Base-by-base conservation (phyloP, 30 jellyfish, hydroid and myxozoan species). In the Aurelia sp. region DNA sequence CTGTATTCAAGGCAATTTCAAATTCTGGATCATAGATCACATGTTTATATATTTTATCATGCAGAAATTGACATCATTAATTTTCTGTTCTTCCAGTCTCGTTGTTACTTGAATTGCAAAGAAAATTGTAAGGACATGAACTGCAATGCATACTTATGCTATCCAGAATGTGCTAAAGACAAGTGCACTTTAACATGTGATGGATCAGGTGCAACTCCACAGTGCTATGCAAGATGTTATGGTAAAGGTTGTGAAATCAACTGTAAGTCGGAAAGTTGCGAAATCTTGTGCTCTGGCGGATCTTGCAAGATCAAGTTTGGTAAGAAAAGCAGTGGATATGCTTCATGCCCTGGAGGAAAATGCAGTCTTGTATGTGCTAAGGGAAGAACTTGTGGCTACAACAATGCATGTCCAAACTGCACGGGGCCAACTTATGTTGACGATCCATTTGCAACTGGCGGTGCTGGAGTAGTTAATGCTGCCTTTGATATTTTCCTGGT, bases 211-310 rank as follows among this genome's bases (percentile, higher is more conserved):
- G 19, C 18, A 20, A 22, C 0, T 17, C 62, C 83, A 11, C 74
- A 57, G 20, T 74, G 86, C 86, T 74, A 74, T 40, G 61, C 86
- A 6, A 52, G 86, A 4, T 74, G 86, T 60, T 4, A 13, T 74
- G 86, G 86, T 16, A 44, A 44, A 11, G 63, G 60, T 30, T 74
- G 86, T 58, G 74, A 51, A 40, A 74, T 74, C 55, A 23, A 50
- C 71, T 57, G 69, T 30, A 53, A 51, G 51, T 11, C 73, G 18
- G 7, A 33, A 3, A 12, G 59, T 52, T 23, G 73, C n/a, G 86
- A 74, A 57, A 20, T 48, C 7, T 7, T 11, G 8, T 74, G 86
- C 21, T 17, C 18, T 52, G 74, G 48, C 6, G 86, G 86, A 31
- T n/a, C 55, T 22, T 74, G 86, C 57, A 55, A 37, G 0, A 7